Conservation (phyloP, 2,113 vertebrate genomes). For the Tympanuchus pallidicinctus region DNA sequence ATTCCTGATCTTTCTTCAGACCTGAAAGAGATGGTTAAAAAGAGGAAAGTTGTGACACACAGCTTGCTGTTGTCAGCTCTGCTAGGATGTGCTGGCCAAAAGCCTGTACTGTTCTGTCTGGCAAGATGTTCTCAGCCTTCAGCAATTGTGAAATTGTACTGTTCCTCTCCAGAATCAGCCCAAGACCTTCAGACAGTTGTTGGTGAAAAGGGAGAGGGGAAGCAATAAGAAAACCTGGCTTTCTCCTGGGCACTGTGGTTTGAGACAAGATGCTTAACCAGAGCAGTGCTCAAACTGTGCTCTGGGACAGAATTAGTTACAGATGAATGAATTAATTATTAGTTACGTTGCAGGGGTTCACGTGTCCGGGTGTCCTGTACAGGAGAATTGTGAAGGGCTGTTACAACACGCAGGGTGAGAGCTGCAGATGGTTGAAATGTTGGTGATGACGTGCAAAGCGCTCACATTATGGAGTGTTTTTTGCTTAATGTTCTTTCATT, state of each 20-base stretch:
- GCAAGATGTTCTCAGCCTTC: not conserved
- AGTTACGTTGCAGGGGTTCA: not conserved
- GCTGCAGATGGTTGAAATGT: not conserved
- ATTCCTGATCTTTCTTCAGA: not conserved
- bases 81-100: not conserved
- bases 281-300: not conserved
- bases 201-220: not conserved
- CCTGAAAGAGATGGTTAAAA: not conserved
- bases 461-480: not conserved
- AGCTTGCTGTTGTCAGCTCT: accelerated
- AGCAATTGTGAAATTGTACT: not conserved
- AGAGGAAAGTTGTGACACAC: not conserved
- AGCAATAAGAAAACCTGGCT: not conserved
- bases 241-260: not conserved
- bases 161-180: not conserved
- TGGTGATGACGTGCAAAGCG: not conserved
- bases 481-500: not conserved
- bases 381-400: not conserved
- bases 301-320: not conserved
- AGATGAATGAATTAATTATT: not conserved
- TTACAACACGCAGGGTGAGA: not conserved
- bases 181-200: not conserved
- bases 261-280: not conserved
- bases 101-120: accelerated
- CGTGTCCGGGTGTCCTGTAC: not conserved